Evolutionary conservation across 2,888 invertebrate species (phyloP).

Genomic region (Dysmachus trigonus): DNA sequence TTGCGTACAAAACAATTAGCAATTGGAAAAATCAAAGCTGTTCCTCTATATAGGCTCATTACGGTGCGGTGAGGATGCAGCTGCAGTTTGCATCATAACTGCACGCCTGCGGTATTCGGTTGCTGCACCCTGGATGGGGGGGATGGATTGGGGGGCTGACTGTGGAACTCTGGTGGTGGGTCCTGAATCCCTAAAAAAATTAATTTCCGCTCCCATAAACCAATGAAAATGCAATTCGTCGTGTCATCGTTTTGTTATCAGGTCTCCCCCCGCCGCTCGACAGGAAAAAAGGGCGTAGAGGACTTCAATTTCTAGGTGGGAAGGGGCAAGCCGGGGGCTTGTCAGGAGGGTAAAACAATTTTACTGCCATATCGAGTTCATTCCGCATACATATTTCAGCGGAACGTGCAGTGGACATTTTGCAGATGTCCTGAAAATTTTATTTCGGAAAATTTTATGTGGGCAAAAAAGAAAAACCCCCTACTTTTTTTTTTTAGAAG

Average conservation of each 20-base stretch:
- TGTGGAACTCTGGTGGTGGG: background rate
- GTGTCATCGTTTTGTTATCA: background rate
- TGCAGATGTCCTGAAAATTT: conserved; percentile 30
- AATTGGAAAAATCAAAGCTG: background rate
- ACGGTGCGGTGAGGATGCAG: background rate
- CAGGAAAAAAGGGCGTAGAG: background rate
- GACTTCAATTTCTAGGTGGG: background rate
- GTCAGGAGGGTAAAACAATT: background rate
- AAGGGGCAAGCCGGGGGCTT: too few relatives aligned
- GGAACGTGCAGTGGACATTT: background rate
- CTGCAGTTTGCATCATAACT: background rate
- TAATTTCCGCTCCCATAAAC: background rate
- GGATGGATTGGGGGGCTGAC: background rate
- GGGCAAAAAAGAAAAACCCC: background rate
- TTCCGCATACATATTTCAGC: background rate
- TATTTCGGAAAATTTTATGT: conserved; percentile 12
- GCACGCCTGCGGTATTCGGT: background rate
- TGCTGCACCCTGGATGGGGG: background rate
- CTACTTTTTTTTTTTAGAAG: background rate
- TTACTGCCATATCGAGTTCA: background rate
- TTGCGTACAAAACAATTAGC: background rate
- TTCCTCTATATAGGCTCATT: background rate
- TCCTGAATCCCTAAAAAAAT: background rate
- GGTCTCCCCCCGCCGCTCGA: background rate
- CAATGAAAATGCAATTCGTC: background rate